Evolutionary conservation across 1,140 invertebrate species (phyloP), one percentile per base, ranked within the genome.

Genomic region (Halesus radiatus): DNA sequence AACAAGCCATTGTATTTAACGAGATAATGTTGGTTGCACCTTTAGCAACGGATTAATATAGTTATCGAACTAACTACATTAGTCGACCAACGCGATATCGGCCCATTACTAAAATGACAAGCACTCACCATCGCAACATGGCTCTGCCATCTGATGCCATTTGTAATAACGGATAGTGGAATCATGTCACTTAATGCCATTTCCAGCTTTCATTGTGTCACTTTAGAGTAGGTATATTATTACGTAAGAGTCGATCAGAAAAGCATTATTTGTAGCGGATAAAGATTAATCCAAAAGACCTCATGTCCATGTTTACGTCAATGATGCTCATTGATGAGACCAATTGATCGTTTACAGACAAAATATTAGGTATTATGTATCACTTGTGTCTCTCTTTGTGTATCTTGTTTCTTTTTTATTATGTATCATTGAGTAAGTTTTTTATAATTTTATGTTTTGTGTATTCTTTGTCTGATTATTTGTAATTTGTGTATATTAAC

Each of bases 21-120:
- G 62, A 22, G 37, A 45, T 45, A 45, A 13, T 45, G 37, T 45
- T 8, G 37, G 10, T 45, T 45, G 37, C 37, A 45, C 37, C 37
- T 45, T 10, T 45, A 45, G 37, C 1, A 8, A 26, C 13, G 15
- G 23, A 64, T 64, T 64, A 56, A 56, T 66, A 26, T 29, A 26
- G 22, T 22, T 32, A 66, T 66, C 62, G 10, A 29, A 13, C 62
- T 66, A 29, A 13, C 62, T 66, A 26, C 68, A 72, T 72, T 72
- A 72, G 22, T 50, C 5, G 45, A 22, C 68, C 18, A 53, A 22
- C 50, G 45, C 10, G 20, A 52, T 72, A 72, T 52, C 13, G 26
- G 68, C 22, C 68, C 68, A 72, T 72, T 54, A 72, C 45, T 22
- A 16, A 22, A 52, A 50, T 52, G 68, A 72, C 68, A 52, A 53